These are phyloP conservation scores for Syndactyla subalaris DNA, from an alignment of 2,797 vertebrate genomes.

Conservation along the genomic window DNA sequence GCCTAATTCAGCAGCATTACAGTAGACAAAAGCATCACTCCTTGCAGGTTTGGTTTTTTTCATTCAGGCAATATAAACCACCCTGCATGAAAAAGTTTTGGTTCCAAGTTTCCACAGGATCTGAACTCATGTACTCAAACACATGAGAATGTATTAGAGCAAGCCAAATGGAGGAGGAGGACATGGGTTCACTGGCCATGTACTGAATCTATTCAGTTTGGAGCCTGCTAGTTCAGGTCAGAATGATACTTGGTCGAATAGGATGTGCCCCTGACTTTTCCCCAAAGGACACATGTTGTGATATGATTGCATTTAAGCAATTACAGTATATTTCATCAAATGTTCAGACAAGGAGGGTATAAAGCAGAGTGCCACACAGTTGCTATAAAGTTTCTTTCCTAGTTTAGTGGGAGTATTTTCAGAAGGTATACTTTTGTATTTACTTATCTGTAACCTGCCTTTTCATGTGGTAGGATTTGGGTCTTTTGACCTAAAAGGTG, in stretches of 20 bases:
- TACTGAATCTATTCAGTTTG: not conserved
- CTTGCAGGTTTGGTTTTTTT: not conserved
- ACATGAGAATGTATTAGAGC: not conserved
- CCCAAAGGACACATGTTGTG: not conserved
- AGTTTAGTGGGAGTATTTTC: not conserved
- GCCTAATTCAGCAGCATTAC: not conserved
- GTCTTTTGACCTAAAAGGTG: not conserved
- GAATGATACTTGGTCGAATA: not conserved
- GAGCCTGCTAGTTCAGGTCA: not conserved
- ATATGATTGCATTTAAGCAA: not conserved
- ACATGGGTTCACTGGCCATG: not conserved
- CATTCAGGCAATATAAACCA: not conserved
- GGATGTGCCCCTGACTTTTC: not conserved
- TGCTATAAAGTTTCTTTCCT: not conserved
- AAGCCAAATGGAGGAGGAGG: not conserved
- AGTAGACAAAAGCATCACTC: not conserved
- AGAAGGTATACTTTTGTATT: not conserved
- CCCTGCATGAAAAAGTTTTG: not conserved
- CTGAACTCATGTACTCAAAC: not conserved
- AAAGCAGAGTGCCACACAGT: not conserved
- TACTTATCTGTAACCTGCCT: not conserved
- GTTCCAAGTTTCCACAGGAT: not conserved
- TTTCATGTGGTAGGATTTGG: not conserved
- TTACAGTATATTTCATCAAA: fast-evolving
- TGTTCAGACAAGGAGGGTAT: not conserved